Conservation (phyloP, 64 coral and sea anemone genomes). For the Orbicella faveolata region DNA sequence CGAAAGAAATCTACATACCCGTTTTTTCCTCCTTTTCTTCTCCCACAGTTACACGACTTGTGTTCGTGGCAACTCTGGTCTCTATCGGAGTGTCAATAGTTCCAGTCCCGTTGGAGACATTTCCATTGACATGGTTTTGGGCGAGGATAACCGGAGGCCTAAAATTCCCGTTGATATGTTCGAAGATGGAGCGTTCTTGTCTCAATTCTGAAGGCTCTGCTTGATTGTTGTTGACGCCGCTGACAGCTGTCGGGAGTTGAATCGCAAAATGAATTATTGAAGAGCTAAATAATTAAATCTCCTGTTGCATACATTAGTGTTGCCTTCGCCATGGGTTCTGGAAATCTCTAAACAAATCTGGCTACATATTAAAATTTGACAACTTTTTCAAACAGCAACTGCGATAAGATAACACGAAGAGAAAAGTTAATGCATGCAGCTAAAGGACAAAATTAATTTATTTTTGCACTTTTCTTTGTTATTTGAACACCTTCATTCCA, state of each 20-base stretch:
- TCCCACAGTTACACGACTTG: neutral
- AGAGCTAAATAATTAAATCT: neutral
- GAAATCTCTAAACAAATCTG: neutral
- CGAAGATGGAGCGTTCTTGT: constrained; percentile 19
- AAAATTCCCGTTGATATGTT: constrained; percentile 31
- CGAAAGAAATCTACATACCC: neutral
- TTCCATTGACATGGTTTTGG: neutral
- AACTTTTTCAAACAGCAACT: too few relatives aligned
- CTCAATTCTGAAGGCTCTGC: neutral
- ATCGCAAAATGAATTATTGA: constrained; percentile 31
- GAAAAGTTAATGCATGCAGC: too few relatives aligned
- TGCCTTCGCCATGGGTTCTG: neutral
- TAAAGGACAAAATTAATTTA: too few relatives aligned
- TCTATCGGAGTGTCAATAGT: neutral
- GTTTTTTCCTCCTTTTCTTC: neutral
- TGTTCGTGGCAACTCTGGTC: neutral
- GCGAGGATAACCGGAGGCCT: neutral
- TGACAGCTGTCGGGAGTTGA: constrained; percentile 35
- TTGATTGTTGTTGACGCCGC: neutral
- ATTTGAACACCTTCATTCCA: neutral
- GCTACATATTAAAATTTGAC: too few relatives aligned
- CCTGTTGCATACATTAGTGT: neutral
- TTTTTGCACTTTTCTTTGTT: neutral
- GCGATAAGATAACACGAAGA: too few relatives aligned
- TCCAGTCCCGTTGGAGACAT: neutral